Evolutionary conservation across 2,888 invertebrate species (phyloP).

Genomic region (Vesta saturnalis): DNA sequence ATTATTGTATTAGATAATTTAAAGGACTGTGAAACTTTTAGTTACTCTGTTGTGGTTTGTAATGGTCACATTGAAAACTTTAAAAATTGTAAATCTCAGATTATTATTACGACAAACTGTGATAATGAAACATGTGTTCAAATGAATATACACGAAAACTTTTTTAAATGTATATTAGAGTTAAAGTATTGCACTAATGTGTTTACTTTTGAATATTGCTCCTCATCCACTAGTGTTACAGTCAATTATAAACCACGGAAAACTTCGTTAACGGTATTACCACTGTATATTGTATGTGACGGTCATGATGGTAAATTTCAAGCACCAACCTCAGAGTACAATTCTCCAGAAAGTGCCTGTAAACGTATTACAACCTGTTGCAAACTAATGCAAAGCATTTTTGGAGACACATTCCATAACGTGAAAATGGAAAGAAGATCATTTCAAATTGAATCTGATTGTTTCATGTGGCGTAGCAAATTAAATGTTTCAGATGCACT

Average conservation of each 20-base stretch:
- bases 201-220: constrained; percentile 64
- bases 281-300: constrained; percentile 84
- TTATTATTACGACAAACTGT: constrained; percentile 14
- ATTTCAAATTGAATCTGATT: constrained; percentile 81
- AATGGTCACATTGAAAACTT: constrained; percentile 65
- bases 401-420: constrained; percentile 87
- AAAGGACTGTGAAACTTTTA: constrained; percentile 68
- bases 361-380: constrained; percentile 79
- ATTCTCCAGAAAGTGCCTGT: constrained; percentile 76
- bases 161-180: constrained; percentile 3
- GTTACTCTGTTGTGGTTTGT: constrained; percentile 70
- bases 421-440: constrained; percentile 81
- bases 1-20: constrained; percentile 40
- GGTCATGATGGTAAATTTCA: constrained; percentile 84
- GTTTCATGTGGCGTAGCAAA: constrained; percentile 78
- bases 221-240: constrained; percentile 62
- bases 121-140: neutral
- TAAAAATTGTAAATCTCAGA: neutral
- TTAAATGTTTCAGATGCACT: constrained; percentile 76
- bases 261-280: constrained; percentile 73
- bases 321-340: constrained; percentile 62
- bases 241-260: constrained; percentile 69
- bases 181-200: neutral
- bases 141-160: neutral
- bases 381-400: constrained; percentile 84